Base-by-base conservation (phyloP, 2,888 invertebrate species). In the Pristionchus mayeri region DNA sequence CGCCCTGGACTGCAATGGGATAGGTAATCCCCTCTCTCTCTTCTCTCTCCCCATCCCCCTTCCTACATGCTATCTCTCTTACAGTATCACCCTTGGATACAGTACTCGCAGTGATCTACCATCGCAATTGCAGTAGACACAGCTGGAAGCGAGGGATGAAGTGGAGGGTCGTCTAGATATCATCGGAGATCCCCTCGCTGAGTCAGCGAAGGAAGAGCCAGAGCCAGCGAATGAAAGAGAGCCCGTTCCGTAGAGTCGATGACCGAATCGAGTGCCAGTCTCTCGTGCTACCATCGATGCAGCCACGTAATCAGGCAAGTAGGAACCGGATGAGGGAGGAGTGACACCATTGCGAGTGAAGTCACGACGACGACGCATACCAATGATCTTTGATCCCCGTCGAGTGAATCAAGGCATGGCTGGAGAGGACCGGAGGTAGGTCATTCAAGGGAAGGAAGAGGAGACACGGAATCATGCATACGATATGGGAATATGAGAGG, bases 1-100 rank as follows among this genome's bases (percentile, higher is more conserved):
- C 52, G 44, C 83, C 83, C 34, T 83, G 83, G 11, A 83, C 83
- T 83, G 83, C 16, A 60, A 60, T 60, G 30, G 18, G 30, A 18
- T 11, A 6, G 30, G 4, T 6, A 67, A 11, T 30, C 67, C 67
- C 67, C 34, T 27, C 6, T 4, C 30, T 63, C 13, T 9, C 13
- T 18, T 18, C 34, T 4, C 63, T 11, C 11, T 63, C 13, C 27
- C 30, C 30, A 63, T 27, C 27, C 13, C 34, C n/a, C n/a, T 54
- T 57, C 27, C 78, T 24, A 37, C 67, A 40, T 37, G 7, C 67
- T 67, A 67, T 37, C 67, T 37, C 37, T 37, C 37, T 40, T 67
- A 37, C 44, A 76, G 16, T 76, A 27, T 27, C 16, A 6, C 6
- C 44, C 76, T 13, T 13, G 11, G 27, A 27, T 27, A 27, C 13